Conservation (phyloP, 2,797 vertebrate species). For the Neoniphon sammara region DNA sequence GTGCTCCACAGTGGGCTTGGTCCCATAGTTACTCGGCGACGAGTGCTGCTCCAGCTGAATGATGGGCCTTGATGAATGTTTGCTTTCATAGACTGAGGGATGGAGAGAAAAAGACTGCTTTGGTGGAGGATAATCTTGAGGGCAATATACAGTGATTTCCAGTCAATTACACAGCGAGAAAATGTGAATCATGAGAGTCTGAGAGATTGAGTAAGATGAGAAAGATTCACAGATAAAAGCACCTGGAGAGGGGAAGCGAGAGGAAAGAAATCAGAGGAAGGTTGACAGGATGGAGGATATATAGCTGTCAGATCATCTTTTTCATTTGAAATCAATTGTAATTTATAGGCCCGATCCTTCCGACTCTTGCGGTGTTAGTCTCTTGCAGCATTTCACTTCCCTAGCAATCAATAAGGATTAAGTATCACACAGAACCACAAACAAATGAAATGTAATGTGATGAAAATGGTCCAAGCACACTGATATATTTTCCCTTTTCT, state of each 20-base stretch:
- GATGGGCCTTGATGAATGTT: constrained; percentile 60
- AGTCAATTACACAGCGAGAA: constrained; percentile 11
- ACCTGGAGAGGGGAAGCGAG: not conserved
- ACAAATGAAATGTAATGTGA: not conserved
- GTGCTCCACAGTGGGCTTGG: constrained; percentile 79
- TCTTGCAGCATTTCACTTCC: not conserved
- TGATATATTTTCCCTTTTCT: not conserved
- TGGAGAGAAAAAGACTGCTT: constrained; percentile 15
- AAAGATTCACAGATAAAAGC: constrained; percentile 16
- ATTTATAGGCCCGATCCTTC: not conserved
- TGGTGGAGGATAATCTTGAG: constrained; percentile 11
- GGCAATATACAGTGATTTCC: constrained; percentile 27
- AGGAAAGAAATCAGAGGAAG: not conserved
- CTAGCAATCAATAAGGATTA: not conserved
- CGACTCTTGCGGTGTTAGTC: not conserved
- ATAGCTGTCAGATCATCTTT: not conserved
- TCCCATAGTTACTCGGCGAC: constrained; percentile 82
- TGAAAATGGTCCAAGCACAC: not conserved
- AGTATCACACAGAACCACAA: not conserved
- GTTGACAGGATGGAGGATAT: too few relatives aligned
- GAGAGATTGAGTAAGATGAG: constrained; percentile 11
- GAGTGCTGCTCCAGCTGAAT: constrained; percentile 81
- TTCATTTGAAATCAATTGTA: not conserved
- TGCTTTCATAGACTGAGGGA: constrained; percentile 70
- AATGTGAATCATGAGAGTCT: constrained; percentile 10